Evolutionary conservation across 1,140 invertebrate species (phyloP).

Genomic region (Drosophila orosa): DNA sequence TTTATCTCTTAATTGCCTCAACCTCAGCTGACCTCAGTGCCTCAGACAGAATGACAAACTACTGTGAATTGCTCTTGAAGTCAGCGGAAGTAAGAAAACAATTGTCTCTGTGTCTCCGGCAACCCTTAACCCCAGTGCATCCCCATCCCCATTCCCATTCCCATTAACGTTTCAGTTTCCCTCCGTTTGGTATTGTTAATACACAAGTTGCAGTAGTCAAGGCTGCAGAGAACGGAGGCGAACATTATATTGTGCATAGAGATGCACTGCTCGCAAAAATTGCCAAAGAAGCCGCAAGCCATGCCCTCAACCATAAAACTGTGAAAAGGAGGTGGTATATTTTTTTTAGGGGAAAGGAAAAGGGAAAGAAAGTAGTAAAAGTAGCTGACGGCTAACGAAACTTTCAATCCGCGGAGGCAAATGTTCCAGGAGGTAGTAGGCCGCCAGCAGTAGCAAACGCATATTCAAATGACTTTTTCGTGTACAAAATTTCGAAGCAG

Average conservation of each 20-base stretch:
- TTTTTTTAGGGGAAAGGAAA: not conserved
- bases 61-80: constrained; percentile 54
- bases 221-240: constrained; percentile 48
- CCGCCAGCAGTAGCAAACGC: constrained; percentile 42
- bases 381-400: constrained; percentile 77
- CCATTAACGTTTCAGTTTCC: constrained; percentile 7
- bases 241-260: constrained; percentile 57
- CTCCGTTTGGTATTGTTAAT: constrained; percentile 27
- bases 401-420: constrained; percentile 62
- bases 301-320: constrained; percentile 69
- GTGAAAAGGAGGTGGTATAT: not conserved
- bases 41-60: constrained; percentile 54
- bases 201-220: constrained; percentile 64
- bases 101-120: constrained; percentile 45
- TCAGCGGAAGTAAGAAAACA: constrained; percentile 54
- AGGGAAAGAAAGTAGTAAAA: constrained; percentile 30
- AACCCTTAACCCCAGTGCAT: constrained; percentile 12
- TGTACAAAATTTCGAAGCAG: constrained; percentile 72
- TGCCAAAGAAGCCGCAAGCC: constrained; percentile 62
- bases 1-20: constrained; percentile 47
- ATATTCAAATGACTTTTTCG: constrained; percentile 82
- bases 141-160: too few species aligned
- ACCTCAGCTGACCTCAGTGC: constrained; percentile 39
- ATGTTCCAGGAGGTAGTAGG: constrained; percentile 23
- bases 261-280: constrained; percentile 31